Percentiles rank a stretch among this genome's conserved stretches.
Conservation (phyloP, 2,113 vertebrate species). For the Tychaedon coryphoeus region DNA sequence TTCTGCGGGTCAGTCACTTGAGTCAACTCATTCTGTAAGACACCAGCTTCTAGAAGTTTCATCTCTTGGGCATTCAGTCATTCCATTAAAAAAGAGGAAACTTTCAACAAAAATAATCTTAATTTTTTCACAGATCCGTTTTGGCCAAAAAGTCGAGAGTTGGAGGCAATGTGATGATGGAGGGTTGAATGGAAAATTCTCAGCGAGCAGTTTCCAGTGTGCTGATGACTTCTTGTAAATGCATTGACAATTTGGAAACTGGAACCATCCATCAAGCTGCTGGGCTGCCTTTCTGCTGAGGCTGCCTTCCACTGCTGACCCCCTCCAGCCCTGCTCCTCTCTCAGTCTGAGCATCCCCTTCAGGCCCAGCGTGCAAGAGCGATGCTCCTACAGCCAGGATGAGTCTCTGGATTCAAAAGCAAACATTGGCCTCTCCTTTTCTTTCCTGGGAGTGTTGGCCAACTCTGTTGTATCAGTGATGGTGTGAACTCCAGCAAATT, state of each 20-base stretch:
- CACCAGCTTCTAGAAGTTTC: not conserved
- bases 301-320: not conserved
- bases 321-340: not conserved
- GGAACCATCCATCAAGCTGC: not conserved
- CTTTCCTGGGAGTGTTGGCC: not conserved
- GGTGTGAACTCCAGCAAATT: not conserved
- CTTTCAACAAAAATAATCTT: not conserved
- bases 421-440: not conserved
- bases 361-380: not conserved
- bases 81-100: not conserved
- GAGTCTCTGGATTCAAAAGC: not conserved
- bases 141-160: not conserved
- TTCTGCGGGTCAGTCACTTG: not conserved
- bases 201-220: not conserved
- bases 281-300: not conserved
- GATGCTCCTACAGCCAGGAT: fast-evolving
- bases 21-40: not conserved
- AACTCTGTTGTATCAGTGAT: not conserved
- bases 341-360: not conserved
- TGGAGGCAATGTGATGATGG: not conserved
- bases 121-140: not conserved
- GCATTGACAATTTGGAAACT: not conserved
- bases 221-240: not conserved
- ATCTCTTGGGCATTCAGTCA: not conserved
- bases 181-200: not conserved